Evolutionary conservation across 2,888 invertebrate genomes (phyloP).

Genomic region (Coleophora deauratella): DNA sequence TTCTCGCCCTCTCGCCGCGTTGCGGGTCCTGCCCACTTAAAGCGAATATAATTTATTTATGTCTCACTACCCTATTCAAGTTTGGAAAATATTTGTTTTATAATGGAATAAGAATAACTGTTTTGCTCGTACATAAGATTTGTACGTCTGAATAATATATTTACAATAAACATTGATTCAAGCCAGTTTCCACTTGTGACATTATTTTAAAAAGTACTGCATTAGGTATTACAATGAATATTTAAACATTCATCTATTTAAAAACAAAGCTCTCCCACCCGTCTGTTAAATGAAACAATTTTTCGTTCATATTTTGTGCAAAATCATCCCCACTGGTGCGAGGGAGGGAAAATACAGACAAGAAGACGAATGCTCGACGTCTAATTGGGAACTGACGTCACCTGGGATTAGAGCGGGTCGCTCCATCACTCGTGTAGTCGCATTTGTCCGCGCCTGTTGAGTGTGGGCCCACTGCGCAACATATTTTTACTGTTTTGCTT

Average conservation of each 20-base stretch:
- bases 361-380: slow-evolving; percentile 63
- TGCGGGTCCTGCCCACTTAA: slow-evolving; percentile 21
- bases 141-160: too few relatives aligned
- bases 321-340: slow-evolving; percentile 23
- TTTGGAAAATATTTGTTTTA: background rate
- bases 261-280: too few relatives aligned
- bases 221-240: too few relatives aligned
- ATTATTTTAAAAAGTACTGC: too few relatives aligned
- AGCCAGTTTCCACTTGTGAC: too few relatives aligned
- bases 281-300: slow-evolving; percentile 25
- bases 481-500: slow-evolving; percentile 14
- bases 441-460: slow-evolving; percentile 56
- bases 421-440: slow-evolving; percentile 48
- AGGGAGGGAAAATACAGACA: slow-evolving; percentile 33
- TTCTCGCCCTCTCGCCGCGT: slow-evolving; percentile 5
- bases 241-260: too few relatives aligned
- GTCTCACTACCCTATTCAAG: slow-evolving; percentile 9
- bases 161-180: too few relatives aligned
- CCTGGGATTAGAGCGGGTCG: slow-evolving; percentile 47
- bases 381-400: slow-evolving; percentile 60
- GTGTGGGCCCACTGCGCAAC: slow-evolving; percentile 22
- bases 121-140: too few relatives aligned
- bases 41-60: slow-evolving; percentile 31
- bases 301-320: slow-evolving; percentile 31
- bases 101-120: background rate